Base-by-base conservation (phyloP, 2,113 vertebrate species). In the Salvelinus sp. region DNA sequence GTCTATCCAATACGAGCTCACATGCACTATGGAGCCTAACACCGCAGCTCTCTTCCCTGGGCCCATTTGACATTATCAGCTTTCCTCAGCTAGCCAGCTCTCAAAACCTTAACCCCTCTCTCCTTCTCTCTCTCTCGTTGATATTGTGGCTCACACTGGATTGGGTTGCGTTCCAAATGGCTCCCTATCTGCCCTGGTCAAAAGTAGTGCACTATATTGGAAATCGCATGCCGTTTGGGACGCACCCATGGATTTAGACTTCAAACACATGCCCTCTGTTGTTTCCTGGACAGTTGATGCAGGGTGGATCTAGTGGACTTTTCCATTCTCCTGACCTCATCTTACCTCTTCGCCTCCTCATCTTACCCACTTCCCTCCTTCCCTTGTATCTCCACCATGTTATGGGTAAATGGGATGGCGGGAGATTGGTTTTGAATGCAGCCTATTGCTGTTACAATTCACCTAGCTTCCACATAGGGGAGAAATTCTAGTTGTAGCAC, bases 31-130 rank as follows among this genome's bases (percentile, higher is more conserved):
- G 38, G 38, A 54, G 50, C 14, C 14, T 16, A 54, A 18, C 50
- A 54, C 16, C 0, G 58, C 6, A 22, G 58, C 33, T 10, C n/a
- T 62, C 58, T 54, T 54, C n/a, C 58, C 58, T 62, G n/a, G 6
- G n/a, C 20, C 58, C 58, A 62, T 62, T 62, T 62, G 20, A 62
- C 58, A 62, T 23, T 12, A 72, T 72, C 70, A 30, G 27, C 27
- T 30, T 60, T 72, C 27, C 20, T 28, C 2, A 18, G 33, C 70
- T 72, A 27, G 50, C 48, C 54, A 72, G 70, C 28, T 30, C 3
- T 25, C 70, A 48, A 22, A 70, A 4, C 12, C 50, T 20, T n/a
- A n/a, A 20, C 9, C n/a, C 2, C 62, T 25, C 64, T 14, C 63
- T 12, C 63, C 0, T 22, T 12, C 63, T 4, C 63, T 12, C 63